Evolutionary conservation across 2,797 vertebrate genomes (phyloP).

Genomic region (Hoplostethus mediterraneus): DNA sequence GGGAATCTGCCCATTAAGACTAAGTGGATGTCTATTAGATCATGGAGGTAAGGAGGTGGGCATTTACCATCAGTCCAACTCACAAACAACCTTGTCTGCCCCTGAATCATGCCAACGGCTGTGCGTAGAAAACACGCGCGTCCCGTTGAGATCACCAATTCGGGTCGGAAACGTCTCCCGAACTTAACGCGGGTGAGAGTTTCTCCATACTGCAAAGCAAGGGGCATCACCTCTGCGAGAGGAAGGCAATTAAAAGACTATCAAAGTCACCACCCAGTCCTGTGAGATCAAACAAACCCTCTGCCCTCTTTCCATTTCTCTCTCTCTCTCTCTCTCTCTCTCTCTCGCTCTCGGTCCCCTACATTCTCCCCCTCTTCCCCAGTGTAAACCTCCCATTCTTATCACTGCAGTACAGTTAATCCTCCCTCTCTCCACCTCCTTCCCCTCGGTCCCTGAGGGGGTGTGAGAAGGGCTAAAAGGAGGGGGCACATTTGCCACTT

Average conservation of each 20-base stretch:
- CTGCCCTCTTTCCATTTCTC: conserved; percentile 58
- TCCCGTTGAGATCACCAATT: conserved; percentile 25
- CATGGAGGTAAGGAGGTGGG: conserved; percentile 83
- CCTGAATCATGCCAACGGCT: conserved; percentile 43
- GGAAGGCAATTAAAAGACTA: conserved; percentile 78
- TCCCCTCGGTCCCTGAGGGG: conserved; percentile 67
- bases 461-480: conserved; percentile 84
- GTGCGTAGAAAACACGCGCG: neutral
- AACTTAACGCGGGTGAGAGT: conserved; percentile 11
- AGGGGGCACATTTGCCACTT: conserved; percentile 96
- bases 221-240: conserved; percentile 54
- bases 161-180: conserved; percentile 40
- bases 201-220: neutral
- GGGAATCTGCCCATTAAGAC: conserved; percentile 85
- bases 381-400: conserved; percentile 80
- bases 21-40: conserved; percentile 87
- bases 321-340: conserved; percentile 40
- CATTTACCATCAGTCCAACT: conserved; percentile 80
- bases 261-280: conserved; percentile 81
- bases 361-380: conserved; percentile 54
- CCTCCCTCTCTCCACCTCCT: conserved; percentile 77
- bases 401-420: conserved; percentile 91
- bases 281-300: conserved; percentile 78
- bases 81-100: conserved; percentile 72
- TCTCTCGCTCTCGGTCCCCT: conserved; percentile 32